These are phyloP conservation scores for Centrocercus urophasianus DNA, from an alignment of 2,113 vertebrate species.

Conservation along the genomic window DNA sequence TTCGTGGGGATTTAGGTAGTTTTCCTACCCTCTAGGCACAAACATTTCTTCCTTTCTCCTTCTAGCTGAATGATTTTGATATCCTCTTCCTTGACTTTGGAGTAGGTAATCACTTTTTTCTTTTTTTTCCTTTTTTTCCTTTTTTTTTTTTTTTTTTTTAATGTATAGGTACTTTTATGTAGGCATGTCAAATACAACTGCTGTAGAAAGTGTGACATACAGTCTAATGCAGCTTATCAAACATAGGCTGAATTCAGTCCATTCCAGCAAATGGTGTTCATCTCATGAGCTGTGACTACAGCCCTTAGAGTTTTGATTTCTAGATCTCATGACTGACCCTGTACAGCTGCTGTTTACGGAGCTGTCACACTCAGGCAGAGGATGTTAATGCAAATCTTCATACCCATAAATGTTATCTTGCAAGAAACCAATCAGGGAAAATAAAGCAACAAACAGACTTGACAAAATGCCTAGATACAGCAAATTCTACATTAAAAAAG, in stretches of 20 bases:
- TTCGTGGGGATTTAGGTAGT: background rate
- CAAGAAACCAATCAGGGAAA: conserved; percentile 18
- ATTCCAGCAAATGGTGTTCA: background rate
- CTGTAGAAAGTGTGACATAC: conserved; percentile 2
- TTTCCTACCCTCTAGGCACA: conserved; percentile 44
- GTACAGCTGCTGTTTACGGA: conserved; percentile 44
- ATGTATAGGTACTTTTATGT: background rate
- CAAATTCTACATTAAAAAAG: background rate
- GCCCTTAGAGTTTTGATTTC: conserved; percentile 56
- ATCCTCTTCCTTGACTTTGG: background rate
- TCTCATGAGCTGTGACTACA: conserved; percentile 4
- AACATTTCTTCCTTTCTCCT: background rate
- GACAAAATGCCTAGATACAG: background rate
- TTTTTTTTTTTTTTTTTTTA: background rate
- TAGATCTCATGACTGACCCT: conserved; percentile 7
- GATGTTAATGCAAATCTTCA: conserved; percentile 22
- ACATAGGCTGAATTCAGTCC: conserved; percentile 11
- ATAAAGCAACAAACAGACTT: background rate
- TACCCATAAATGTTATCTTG: conserved; percentile 5
- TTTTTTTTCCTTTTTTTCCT: background rate
- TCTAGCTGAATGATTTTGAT: conserved; percentile 37
- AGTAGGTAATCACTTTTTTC: background rate
- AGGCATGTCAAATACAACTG: background rate
- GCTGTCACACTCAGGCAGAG: background rate
- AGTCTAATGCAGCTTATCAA: conserved; percentile 20